A percentile compares a stretch with the other conserved stretches of the same genome.
Evolutionary conservation across 2,113 vertebrate species (phyloP).

Genomic region (Pedionomus torquatus): DNA sequence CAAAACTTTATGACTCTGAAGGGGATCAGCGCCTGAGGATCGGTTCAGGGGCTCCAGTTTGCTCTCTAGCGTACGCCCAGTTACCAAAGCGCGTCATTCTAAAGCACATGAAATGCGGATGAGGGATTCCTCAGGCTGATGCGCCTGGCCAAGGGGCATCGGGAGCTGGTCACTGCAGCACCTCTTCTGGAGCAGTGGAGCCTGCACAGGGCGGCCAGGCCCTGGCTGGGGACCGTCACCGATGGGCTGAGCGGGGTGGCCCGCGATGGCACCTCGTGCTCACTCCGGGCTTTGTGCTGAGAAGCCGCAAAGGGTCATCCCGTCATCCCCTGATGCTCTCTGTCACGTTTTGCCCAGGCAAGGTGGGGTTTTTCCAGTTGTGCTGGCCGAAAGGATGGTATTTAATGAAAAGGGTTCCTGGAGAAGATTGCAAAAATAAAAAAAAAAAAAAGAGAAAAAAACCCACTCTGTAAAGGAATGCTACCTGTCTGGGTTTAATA

Average conservation of each 20-base stretch:
- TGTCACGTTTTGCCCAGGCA: accelerated
- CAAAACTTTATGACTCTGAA: background rate
- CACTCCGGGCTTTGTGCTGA: background rate
- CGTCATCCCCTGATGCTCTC: background rate
- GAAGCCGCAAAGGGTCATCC: background rate
- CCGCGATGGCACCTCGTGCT: accelerated
- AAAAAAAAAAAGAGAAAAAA: no score
- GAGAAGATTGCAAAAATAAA: background rate
- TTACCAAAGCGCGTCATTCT: background rate
- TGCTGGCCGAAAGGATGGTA: background rate
- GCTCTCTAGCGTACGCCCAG: background rate
- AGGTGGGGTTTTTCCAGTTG: background rate
- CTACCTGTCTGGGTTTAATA: background rate
- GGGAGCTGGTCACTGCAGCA: accelerated
- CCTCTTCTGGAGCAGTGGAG: background rate
- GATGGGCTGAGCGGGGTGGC: accelerated
- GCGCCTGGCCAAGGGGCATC: no score
- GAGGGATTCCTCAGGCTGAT: background rate
- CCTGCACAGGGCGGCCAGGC: background rate
- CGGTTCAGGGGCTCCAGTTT: background rate
- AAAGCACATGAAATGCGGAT: background rate
- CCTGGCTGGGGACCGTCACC: accelerated
- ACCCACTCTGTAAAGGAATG: background rate
- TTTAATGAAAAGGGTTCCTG: background rate
- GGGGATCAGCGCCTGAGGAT: background rate